Base-by-base conservation (phyloP, 2,797 vertebrate genomes). In the Lates japonicus region DNA sequence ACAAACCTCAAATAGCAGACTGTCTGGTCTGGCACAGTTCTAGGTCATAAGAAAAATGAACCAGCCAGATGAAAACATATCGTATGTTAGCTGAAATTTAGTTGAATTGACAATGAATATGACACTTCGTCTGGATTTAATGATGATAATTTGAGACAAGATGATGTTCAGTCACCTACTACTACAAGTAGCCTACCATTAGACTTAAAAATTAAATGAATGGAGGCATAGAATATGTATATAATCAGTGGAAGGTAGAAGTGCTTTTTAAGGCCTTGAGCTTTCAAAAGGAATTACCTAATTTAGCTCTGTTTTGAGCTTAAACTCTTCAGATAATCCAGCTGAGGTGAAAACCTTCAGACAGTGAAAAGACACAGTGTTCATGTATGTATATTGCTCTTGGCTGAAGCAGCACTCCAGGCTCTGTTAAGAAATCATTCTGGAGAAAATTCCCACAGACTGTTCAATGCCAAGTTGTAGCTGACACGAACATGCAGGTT, bases 1-100 rank as follows among this genome's bases (percentile, higher is more conserved):
- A 76, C 12, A 86, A 75, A 69, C 66, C 72, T 78, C 83, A 81
- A 79, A 83, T 68, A 63, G 42, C 78, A 78, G 55, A 73, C 60
- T 37, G 54, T 49, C 22, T 82, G 77, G 52, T 79, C 59, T 88
- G 86, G 68, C 70, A 81, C 54, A 1, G 25, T 3, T 42, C 46
- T 68, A 46, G 31, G 20, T 46, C 62, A 54, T 68, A 33, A 74
- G 60, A 74, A 55, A 86, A 86, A 83, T 7, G 1, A 79, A 37
- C 4, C 68, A 60, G 42, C 60, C 1, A 19, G 58, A 63, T 66
- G 33, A 74, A 87, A 74, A 76, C 33, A 7, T 20, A 20, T 22
- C 64, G 25, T 61, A 66, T 62, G 37, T 57, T 54, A 37, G 55
- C 41, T n/a, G n/a, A 63, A 59, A 69, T 76, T 66, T 66, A 29